These are phyloP conservation scores for Parapristionchus giblindavisi DNA, from an alignment of 2,888 invertebrate species.

Conservation along the genomic window DNA sequence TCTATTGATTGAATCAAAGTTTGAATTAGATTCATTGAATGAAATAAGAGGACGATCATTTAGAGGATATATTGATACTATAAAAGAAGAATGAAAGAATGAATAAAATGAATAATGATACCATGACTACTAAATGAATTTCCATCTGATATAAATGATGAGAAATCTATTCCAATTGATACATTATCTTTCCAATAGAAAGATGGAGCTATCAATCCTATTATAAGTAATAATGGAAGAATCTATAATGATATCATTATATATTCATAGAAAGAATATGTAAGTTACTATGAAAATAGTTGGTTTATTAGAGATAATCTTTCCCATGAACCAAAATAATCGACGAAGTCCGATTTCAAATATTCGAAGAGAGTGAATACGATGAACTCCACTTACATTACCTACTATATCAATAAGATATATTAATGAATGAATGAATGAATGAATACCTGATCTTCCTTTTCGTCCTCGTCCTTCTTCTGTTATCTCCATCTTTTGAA, in stretches of 20 bases:
- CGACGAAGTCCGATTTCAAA: constrained; percentile 57
- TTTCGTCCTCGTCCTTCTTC: constrained; percentile 35
- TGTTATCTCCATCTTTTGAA: constrained; percentile 50
- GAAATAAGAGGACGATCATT: constrained; percentile 15
- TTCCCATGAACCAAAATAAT: constrained; percentile 63
- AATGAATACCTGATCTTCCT: constrained; percentile 15
- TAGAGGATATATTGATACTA: constrained; percentile 6
- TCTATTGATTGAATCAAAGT: constrained; percentile 22
- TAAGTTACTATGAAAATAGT: constrained; percentile 45
- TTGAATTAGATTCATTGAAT: constrained; percentile 32
- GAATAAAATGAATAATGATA: neutral
- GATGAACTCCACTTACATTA: constrained; percentile 45
- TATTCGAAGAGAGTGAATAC: constrained; percentile 56
- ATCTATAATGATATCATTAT: neutral
- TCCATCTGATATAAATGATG: constrained; percentile 13
- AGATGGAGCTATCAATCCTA: constrained; percentile 7
- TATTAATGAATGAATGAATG: neutral
- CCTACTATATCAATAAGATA: neutral
- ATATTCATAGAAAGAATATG: neutral
- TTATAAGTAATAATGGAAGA: neutral
- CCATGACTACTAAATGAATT: neutral
- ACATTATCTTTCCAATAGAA: neutral
- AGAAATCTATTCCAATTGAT: constrained; percentile 19
- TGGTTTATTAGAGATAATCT: constrained; percentile 55
- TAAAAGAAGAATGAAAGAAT: neutral